phyloP scores from a whole-genome alignment of 2,797 vertebrate species.

The Lutjanus argentimaculatus region DNA sequence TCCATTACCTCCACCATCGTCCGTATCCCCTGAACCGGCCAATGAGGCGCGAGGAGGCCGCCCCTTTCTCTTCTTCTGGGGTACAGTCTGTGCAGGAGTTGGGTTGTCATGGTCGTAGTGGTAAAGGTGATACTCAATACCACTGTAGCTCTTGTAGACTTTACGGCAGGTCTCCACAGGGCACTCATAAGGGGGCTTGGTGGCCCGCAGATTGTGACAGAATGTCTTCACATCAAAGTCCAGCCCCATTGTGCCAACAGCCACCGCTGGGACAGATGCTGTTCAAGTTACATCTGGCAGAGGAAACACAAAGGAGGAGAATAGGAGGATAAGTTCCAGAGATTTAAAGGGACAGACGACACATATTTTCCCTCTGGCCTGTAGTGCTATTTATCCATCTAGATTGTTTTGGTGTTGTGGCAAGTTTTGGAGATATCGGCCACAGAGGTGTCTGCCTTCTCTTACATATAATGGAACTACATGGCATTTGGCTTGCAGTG shows the following conservation, averaged over 20 bases:
- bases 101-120: conserved; percentile 99
- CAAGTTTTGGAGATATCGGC: too few relatives aligned
- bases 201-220: conserved; percentile 97
- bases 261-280: conserved; percentile 73
- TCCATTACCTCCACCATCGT: conserved; percentile 82
- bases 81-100: conserved; percentile 90
- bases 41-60: conserved; percentile 94
- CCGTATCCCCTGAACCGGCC: conserved; percentile 82
- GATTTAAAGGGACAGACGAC: background rate
- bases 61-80: conserved; percentile 96
- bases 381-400: too few relatives aligned
- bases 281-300: conserved; percentile 87
- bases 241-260: conserved; percentile 92
- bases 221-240: conserved; percentile 99
- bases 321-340: background rate
- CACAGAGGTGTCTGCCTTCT: too few relatives aligned
- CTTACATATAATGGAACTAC: too few relatives aligned
- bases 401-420: too few relatives aligned
- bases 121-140: conserved; percentile 98
- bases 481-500: too few relatives aligned
- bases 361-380: too few relatives aligned
- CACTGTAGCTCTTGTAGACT: conserved; percentile 99
- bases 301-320: conserved; percentile 31
- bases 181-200: conserved; percentile 98
- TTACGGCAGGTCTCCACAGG: conserved; percentile 97